Conservation (phyloP, 2,113 vertebrate species). For the Centropus bengalensis region DNA sequence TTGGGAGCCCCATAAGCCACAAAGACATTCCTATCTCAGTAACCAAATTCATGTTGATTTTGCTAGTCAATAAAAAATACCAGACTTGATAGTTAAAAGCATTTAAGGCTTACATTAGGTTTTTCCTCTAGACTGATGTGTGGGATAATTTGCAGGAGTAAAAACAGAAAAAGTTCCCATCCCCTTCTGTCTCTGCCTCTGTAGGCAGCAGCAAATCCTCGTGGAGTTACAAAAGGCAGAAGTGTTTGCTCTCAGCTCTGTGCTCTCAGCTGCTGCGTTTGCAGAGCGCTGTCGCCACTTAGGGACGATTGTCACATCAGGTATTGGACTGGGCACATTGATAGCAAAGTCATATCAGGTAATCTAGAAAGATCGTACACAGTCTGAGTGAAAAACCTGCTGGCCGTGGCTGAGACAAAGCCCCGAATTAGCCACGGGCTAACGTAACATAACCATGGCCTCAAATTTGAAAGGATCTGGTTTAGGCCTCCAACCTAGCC, state of each 20-base stretch:
- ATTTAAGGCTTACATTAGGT: slow-evolving; percentile 19
- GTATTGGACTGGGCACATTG: background rate
- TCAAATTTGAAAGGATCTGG: background rate
- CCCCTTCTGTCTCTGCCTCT: background rate
- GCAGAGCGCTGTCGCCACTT: background rate
- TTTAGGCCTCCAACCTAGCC: background rate
- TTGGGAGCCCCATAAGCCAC: background rate
- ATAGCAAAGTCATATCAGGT: background rate
- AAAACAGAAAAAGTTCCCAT: background rate
- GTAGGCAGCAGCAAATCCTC: background rate
- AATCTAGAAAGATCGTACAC: background rate
- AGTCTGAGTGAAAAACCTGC: background rate
- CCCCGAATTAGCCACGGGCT: background rate
- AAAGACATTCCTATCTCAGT: background rate
- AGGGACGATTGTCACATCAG: background rate
- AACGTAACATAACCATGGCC: background rate
- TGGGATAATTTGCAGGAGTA: background rate
- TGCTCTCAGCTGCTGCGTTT: background rate
- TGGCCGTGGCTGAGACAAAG: background rate
- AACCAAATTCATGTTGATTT: slow-evolving; percentile 31
- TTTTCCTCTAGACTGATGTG: background rate
- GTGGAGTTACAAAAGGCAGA: background rate
- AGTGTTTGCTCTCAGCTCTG: background rate
- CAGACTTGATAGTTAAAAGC: background rate
- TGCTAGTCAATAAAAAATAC: slow-evolving; percentile 5